Base-by-base conservation (phyloP, 2,113 vertebrate genomes). In the Scartelaos histophorus region DNA sequence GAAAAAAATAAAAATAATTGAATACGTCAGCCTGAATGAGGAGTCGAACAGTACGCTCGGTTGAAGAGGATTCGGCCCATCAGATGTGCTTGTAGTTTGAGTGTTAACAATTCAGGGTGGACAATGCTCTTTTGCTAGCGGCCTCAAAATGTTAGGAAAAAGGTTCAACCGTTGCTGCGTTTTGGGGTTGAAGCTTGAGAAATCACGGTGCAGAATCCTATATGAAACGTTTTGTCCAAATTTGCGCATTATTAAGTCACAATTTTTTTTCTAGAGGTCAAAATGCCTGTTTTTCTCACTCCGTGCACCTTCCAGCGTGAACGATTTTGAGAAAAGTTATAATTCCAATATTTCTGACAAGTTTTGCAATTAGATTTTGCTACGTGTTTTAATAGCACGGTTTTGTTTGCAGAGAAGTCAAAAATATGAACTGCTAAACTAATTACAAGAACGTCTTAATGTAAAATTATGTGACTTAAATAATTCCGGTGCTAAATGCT, bases 21-120 rank as follows among this genome's bases (percentile, higher is more conserved):
- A 92, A 87, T 78, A 86, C 77, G 84, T 89, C 83, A 87, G 80
- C 79, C 15, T 79, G 81, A 87, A 79, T 74, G 25, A 54, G 70
- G 67, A 85, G 83, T 83, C 60, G 69, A 82, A 85, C 86, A 71
- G 77, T 88, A 77, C 78, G 70, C 75, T 87, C 81, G 67, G 71
- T 82, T 78, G 54, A 76, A 70, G 64, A 73, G 73, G 79, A 87
- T 80, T 84, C 76, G 77, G 81, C 81, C 66, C 66, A 75, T 76
- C 79, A 82, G 82, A 73, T 21, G 24, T 45, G 66, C 19, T n/a
- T 46, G 70, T 46, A 13, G 82, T 76, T 61, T 21, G 43, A 75
- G 25, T 69, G 62, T 71, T 69, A 86, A 82, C 77, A 85, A 65
- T 81, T 85, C 73, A 73, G 1, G 68, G 64, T 38, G 60, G 79